Conservation (phyloP, 2,888 invertebrate species). For the Sympetrum striolatum region DNA sequence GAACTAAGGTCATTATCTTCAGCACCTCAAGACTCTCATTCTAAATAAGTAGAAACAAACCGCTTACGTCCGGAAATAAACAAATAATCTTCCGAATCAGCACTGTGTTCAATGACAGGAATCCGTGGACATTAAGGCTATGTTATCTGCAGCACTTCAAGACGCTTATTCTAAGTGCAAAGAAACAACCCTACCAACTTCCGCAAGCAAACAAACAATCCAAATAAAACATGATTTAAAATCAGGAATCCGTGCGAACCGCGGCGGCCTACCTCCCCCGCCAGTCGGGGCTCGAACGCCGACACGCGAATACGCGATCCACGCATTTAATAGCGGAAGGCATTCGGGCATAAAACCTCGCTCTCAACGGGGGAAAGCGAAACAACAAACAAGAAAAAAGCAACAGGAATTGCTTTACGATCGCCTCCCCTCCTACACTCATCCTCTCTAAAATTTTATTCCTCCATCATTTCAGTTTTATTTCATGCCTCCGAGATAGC, state of each 20-base stretch:
- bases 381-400: neutral
- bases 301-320: neutral
- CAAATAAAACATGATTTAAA: too few relatives aligned
- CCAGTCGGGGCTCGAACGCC: neutral
- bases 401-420: neutral
- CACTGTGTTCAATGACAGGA: too few relatives aligned
- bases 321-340: neutral
- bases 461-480: neutral
- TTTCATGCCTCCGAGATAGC: neutral
- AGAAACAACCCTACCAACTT: too few relatives aligned
- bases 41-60: too few relatives aligned
- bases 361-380: neutral
- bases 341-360: neutral
- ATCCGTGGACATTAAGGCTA: too few relatives aligned
- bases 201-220: too few relatives aligned
- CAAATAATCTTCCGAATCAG: too few relatives aligned
- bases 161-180: too few relatives aligned
- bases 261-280: neutral
- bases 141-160: too few relatives aligned
- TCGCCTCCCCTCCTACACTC: neutral
- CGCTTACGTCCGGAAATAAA: too few relatives aligned
- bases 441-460: constrained; percentile 3
- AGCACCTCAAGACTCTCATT: too few relatives aligned
- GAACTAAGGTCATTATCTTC: too few relatives aligned
- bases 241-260: neutral